Evolutionary conservation across 2,888 invertebrate species (phyloP).

Genomic region (Pammene fasciana): DNA sequence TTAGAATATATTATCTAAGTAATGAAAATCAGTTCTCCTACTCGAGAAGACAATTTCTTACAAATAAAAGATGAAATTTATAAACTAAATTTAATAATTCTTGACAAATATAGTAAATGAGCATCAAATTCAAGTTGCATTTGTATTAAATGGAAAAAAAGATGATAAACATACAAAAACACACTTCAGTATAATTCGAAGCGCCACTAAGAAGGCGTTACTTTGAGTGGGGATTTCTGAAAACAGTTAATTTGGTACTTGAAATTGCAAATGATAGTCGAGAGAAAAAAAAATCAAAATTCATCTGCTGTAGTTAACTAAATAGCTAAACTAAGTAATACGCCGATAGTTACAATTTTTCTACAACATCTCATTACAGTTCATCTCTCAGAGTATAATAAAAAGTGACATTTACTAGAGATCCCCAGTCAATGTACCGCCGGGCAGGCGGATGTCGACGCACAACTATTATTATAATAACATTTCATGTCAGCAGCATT

Average conservation of each 20-base stretch:
- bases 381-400: not conserved
- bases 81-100: constrained; percentile 35
- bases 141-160: constrained; percentile 5
- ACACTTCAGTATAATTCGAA: not conserved
- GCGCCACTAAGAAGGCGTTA: constrained; percentile 6
- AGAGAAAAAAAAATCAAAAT: too few species aligned
- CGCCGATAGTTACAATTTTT: not conserved
- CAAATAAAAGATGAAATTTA: constrained; percentile 29
- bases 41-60: constrained; percentile 37
- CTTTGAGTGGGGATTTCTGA: constrained; percentile 27
- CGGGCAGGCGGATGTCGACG: constrained; percentile 24
- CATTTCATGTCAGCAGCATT: constrained; percentile 40
- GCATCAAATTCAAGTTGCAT: constrained; percentile 25
- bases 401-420: constrained; percentile 10
- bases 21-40: constrained; percentile 41
- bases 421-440: constrained; percentile 23
- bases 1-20: constrained; percentile 41
- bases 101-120: constrained; percentile 36
- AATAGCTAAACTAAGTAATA: not conserved
- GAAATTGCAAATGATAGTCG: too few species aligned
- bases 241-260: not conserved
- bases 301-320: too few species aligned
- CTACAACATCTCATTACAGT: not conserved
- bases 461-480: constrained; percentile 30
- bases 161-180: not conserved